Percentiles rank a stretch among this genome's conserved stretches.
Evolutionary conservation across 2,888 invertebrate species (phyloP).

Genomic region (Sinotaia quadrata): DNA sequence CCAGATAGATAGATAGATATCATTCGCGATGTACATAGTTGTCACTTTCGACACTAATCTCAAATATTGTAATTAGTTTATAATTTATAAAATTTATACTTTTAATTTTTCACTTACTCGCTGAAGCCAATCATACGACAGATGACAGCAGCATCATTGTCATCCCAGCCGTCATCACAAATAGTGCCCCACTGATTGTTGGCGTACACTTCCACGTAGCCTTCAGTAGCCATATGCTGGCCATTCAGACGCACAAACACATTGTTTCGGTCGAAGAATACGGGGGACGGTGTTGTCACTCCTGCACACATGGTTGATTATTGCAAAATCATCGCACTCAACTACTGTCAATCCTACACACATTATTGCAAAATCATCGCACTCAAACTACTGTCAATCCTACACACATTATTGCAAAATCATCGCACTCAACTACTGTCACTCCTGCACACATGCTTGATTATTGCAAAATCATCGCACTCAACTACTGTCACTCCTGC

Average conservation of each 20-base stretch:
- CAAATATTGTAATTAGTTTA: too few relatives aligned
- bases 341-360: too few relatives aligned
- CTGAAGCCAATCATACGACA: slow-evolving; percentile 70
- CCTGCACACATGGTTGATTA: slow-evolving; percentile 18
- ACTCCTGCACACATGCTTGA: slow-evolving; percentile 25
- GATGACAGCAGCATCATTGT: slow-evolving; percentile 55
- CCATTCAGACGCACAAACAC: slow-evolving; percentile 76
- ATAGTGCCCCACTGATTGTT: slow-evolving; percentile 84
- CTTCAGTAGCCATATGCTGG: slow-evolving; percentile 76
- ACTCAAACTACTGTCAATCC: too few relatives aligned
- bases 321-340: background rate
- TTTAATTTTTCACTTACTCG: slow-evolving; percentile 45
- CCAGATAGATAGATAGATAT: too few relatives aligned
- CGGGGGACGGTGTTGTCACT: slow-evolving; percentile 37
- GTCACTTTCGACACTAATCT: too few relatives aligned
- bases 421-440: slow-evolving; percentile 3
- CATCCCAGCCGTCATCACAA: slow-evolving; percentile 84
- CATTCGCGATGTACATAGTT: too few relatives aligned
- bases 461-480: background rate
- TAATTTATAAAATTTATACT: too few relatives aligned
- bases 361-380: too few relatives aligned
- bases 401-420: background rate
- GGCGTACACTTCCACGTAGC: slow-evolving; percentile 81
- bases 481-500: too few relatives aligned
- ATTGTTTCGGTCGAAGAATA: slow-evolving; percentile 40